Percentiles rank a stretch among this genome's conserved stretches.
Conservation (phyloP, 2,113 vertebrate genomes). For the Dasyornis broadbenti region DNA sequence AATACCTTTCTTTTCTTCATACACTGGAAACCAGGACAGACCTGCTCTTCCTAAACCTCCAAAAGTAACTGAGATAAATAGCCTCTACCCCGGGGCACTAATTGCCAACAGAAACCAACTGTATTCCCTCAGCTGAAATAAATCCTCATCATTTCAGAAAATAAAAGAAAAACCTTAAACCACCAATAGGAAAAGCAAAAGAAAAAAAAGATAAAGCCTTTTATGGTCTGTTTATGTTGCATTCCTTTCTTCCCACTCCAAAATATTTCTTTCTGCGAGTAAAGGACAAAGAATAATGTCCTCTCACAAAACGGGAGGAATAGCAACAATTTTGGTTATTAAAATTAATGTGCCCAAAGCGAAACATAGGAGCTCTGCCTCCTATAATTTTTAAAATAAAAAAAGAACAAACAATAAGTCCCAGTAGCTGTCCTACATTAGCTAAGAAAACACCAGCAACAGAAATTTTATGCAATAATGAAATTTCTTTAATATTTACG, state of each 20-base stretch:
- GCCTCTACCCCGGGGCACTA: neutral
- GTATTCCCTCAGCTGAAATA: neutral
- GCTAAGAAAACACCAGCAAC: neutral
- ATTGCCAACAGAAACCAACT: neutral
- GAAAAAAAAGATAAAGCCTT: neutral
- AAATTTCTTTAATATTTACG: neutral
- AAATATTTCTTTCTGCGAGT: neutral
- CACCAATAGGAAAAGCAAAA: neutral
- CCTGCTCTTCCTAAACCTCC: rapidly evolving
- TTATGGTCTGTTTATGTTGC: neutral
- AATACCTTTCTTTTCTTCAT: rapidly evolving
- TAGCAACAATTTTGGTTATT: neutral
- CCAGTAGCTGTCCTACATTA: neutral
- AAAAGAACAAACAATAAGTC: neutral
- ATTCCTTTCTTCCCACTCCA: neutral
- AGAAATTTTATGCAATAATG: neutral
- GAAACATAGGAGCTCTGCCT: neutral
- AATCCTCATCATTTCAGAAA: neutral
- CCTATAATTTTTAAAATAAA: neutral
- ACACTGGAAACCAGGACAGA: rapidly evolving
- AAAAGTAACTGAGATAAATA: neutral
- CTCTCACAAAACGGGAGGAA: neutral
- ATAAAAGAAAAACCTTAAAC: neutral
- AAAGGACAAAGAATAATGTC: neutral
- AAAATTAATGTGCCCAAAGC: neutral